These are phyloP conservation scores for Hozukius guyotensis DNA, from an alignment of 2,797 vertebrate genomes.

Conservation along the genomic window DNA sequence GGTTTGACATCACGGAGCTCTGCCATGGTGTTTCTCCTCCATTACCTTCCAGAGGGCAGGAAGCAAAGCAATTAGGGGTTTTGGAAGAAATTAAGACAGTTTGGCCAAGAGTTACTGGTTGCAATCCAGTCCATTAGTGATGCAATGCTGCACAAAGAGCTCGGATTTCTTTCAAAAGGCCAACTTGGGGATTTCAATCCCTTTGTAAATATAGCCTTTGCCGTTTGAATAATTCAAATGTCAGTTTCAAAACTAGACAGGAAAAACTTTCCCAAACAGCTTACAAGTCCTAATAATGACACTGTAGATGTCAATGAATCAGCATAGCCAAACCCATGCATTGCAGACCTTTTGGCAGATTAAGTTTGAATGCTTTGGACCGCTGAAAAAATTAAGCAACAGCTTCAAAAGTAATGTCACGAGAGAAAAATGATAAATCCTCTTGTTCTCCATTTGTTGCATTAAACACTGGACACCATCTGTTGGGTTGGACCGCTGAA, in stretches of 20 bases:
- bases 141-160: slow-evolving; percentile 24
- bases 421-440: slow-evolving; percentile 74
- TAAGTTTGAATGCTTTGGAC: slow-evolving; percentile 37
- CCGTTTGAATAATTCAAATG: slow-evolving; percentile 22
- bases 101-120: slow-evolving; percentile 32
- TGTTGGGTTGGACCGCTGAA: slow-evolving; percentile 68
- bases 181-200: slow-evolving; percentile 10
- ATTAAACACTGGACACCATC: slow-evolving; percentile 82
- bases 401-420: slow-evolving; percentile 65
- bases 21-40: slow-evolving; percentile 6
- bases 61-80: slow-evolving; percentile 36
- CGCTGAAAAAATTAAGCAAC: slow-evolving; percentile 54
- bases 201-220: slow-evolving; percentile 20
- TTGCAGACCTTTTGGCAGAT: slow-evolving; percentile 39
- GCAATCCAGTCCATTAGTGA: slow-evolving; percentile 40
- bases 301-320: slow-evolving; percentile 5
- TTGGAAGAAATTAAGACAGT: slow-evolving; percentile 34
- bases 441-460: slow-evolving; percentile 80
- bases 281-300: neutral
- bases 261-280: neutral
- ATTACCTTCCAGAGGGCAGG: slow-evolving; percentile 25
- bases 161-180: slow-evolving; percentile 22
- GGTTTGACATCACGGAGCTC: slow-evolving; percentile 17
- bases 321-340: neutral
- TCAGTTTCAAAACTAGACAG: neutral